Conservation (phyloP, 2,113 vertebrate species). For the Pelvicachromis taeniatus region DNA sequence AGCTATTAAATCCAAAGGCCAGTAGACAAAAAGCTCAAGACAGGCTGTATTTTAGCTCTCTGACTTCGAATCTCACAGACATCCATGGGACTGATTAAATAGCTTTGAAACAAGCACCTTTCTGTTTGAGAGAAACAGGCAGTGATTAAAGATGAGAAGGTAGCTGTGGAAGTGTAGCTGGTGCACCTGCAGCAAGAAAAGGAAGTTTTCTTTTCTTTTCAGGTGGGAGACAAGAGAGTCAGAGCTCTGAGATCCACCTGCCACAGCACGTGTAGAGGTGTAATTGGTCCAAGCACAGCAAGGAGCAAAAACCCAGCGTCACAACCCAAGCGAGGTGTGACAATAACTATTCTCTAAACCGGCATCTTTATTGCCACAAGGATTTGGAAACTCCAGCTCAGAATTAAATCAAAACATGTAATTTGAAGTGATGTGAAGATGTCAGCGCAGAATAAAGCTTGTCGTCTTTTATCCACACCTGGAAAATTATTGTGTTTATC, state of each 20-base stretch:
- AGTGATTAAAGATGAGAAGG: not conserved
- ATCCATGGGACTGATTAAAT: rapidly evolving
- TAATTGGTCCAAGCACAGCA: not conserved
- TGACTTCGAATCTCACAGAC: not conserved
- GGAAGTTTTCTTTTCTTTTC: not conserved
- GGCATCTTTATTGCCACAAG: not conserved
- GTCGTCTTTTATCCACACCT: not conserved
- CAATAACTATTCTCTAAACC: not conserved
- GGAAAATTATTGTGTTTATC: rapidly evolving
- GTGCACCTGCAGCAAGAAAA: not conserved
- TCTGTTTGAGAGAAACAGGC: not conserved
- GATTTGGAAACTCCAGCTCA: not conserved
- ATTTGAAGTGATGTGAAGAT: not conserved
- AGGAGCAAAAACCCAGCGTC: not conserved
- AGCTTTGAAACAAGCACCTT: rapidly evolving
- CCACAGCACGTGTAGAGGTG: not conserved
- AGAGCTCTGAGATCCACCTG: no score
- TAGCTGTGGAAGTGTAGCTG: not conserved
- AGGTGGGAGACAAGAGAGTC: not conserved
- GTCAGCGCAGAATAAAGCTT: not conserved
- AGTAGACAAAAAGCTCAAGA: not conserved
- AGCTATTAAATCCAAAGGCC: not conserved
- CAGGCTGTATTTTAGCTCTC: not conserved
- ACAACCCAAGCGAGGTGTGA: not conserved
- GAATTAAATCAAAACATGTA: not conserved